Percentiles rank a stretch among this genome's conserved stretches.
phyloP scores from a whole-genome alignment of 2,888 invertebrate species.

The Drosophila falleni region DNA sequence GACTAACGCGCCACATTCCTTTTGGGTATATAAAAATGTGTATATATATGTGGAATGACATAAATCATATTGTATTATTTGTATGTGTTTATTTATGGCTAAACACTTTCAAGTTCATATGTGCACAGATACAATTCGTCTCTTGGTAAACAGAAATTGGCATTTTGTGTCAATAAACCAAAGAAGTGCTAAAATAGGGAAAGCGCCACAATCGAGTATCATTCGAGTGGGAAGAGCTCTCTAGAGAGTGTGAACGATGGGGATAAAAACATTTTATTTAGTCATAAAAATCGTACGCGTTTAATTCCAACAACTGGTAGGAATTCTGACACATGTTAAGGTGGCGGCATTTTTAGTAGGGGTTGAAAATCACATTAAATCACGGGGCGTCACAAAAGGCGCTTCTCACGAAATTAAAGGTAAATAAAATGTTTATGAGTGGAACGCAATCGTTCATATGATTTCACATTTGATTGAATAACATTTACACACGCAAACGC shows the following conservation, averaged over 20 bases:
- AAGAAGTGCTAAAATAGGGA: slow-evolving; percentile 14
- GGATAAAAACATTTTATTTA: slow-evolving; percentile 67
- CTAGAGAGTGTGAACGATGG: slow-evolving; percentile 6
- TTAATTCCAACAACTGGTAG: slow-evolving; percentile 59
- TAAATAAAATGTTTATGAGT: slow-evolving; percentile 81
- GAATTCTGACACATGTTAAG: slow-evolving; percentile 53
- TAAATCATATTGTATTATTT: slow-evolving; percentile 38
- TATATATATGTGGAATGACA: slow-evolving; percentile 26
- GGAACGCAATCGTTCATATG: slow-evolving; percentile 74
- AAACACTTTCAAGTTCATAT: slow-evolving; percentile 59
- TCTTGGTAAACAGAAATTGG: slow-evolving; percentile 67
- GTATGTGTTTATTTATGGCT: slow-evolving; percentile 65
- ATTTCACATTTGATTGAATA: slow-evolving; percentile 81
- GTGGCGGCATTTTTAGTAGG: background rate
- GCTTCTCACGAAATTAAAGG: slow-evolving; percentile 80
- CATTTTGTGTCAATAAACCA: slow-evolving; percentile 64
- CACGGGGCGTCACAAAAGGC: slow-evolving; percentile 68
- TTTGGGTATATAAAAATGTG: slow-evolving; percentile 31
- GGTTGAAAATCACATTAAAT: slow-evolving; percentile 61
- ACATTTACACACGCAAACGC: slow-evolving; percentile 78
- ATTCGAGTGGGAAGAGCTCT: slow-evolving; percentile 7
- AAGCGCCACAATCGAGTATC: slow-evolving; percentile 22
- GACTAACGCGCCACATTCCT: slow-evolving; percentile 43
- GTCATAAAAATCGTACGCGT: slow-evolving; percentile 72
- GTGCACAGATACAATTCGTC: slow-evolving; percentile 36